Base-by-base conservation (phyloP, 2,797 vertebrate species). In the Salarias fasciatus region DNA sequence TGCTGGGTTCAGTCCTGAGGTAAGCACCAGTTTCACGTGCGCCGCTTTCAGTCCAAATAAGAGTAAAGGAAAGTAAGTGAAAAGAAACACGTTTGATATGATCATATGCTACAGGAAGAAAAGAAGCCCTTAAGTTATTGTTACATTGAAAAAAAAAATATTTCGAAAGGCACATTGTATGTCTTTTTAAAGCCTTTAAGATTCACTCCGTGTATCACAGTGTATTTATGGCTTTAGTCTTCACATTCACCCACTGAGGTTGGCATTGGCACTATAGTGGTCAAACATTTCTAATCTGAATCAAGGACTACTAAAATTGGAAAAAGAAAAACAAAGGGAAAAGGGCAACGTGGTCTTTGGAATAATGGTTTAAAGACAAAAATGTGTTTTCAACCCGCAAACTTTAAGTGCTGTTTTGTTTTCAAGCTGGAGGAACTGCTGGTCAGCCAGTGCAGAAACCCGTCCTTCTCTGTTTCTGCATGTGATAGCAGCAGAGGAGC, bases 241-340 rank as follows among this genome's bases (percentile, higher is more conserved):
- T 94, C 92, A 94, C 93, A 93, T 93, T 94, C 88, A 91, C 91
- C 91, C 88, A 81, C 86, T 91, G 91, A 93, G 92, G 92, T 93
- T 92, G 89, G 77, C 84, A 77, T 86, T 88, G 90, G 90, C 89
- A 91, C 90, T 87, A 86, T 90, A 93, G 91, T 93, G 92, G 91
- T 93, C 90, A 93, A 84, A 78, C 77, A 83, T 77, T 70, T 87
- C 72, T 84, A 52, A 86, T 85, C 85, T 75, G 64, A 82, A 75
- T 82, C 52, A 64, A 83, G 63, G 75, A 80, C 70, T 45, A 73
- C 77, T 52, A 71, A 75, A 80, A 75, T 51, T 67, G 31, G 53
- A 55, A 71, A 64, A 69, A 48, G 15, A 46, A 51, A 55, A 71
- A 64, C 69, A 48, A 15, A 46, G 24, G 57, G 28, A 3, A 24